Base-by-base conservation (phyloP, 2,797 vertebrate genomes). In the Orestias chungarensis region DNA sequence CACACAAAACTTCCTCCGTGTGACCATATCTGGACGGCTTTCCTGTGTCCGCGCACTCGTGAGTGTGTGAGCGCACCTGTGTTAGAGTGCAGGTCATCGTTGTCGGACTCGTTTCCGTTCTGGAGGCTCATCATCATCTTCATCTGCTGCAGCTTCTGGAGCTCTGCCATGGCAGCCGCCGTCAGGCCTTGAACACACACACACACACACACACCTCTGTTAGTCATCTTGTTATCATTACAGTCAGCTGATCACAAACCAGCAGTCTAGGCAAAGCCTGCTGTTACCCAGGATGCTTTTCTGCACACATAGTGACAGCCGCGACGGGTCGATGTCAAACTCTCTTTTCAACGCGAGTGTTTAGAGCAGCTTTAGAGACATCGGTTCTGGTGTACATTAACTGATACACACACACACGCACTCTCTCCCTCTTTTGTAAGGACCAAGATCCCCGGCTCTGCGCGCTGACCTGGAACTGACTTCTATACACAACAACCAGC, bases 91-190 rank as follows among this genome's bases (percentile, higher is more conserved):
- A 96, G 85, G 85, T 97, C 96, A 35, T 97, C 96, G 14, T 96
- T 95, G 79, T 98, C 96, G 0, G 96, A 97, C 87, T 98, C 97
- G 0, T 96, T 95, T 66, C 95, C 95, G 38, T 96, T 97, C 69
- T 97, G 96, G 44, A 97, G 93, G 78, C 94, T 96, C 83, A 96
- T 97, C 95, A 97, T 96, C 72, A 97, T 94, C 82, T 97, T 97
- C 95, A 98, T 96, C 75, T 97, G 98, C 92, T 97, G 96, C 1
- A 98, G 91, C 82, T 97, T 98, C 94, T 97, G 96, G 2, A 96
- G 95, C 81, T 97, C 96, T 0, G 96, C 96, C 96, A 98, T 97
- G 64, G 96, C 96, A 71, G 96, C 96, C 0, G 96, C 96, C 40
- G 96, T 97, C 84, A 98, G 90, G 55, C 96, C 96, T 97, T 87